These are phyloP conservation scores for Manis javanica DNA, from an alignment of 2,797 vertebrate genomes.

Conservation along the genomic window DNA sequence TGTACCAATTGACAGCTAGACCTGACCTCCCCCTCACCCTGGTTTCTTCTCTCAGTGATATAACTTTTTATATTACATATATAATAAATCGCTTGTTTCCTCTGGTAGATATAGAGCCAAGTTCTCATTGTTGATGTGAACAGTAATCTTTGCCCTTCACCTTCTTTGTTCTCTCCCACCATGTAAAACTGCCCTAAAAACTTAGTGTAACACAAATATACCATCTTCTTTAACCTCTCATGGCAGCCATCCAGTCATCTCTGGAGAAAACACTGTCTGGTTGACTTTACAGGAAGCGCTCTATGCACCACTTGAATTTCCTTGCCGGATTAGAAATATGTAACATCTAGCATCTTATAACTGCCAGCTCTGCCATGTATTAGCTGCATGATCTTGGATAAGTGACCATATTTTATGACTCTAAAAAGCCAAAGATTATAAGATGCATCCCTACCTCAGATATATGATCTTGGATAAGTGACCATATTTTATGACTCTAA, in stretches of 20 bases:
- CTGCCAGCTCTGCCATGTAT: not conserved
- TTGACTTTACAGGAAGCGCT: not conserved
- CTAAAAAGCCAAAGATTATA: not conserved
- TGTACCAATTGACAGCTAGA: not conserved
- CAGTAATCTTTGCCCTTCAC: not conserved
- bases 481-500: conserved; percentile 37
- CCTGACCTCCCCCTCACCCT: not conserved
- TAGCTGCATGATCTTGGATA: not conserved
- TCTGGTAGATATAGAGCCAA: not conserved
- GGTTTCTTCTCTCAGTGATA: not conserved
- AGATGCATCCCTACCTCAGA: not conserved
- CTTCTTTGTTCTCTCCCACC: not conserved
- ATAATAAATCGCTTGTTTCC: not conserved
- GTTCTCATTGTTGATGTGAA: not conserved
- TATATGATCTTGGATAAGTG: not conserved
- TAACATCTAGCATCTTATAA: not conserved
- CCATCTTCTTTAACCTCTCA: not conserved
- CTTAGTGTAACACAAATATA: not conserved
- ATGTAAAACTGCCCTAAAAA: conserved; percentile 48
- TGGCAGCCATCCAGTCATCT: not conserved
- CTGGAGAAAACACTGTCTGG: not conserved
- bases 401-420: conserved; percentile 28
- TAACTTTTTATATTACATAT: not conserved
- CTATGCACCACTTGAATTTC: not conserved
- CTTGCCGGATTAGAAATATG: conserved; percentile 46